A percentile compares a stretch with the other conserved stretches of the same genome.
phyloP scores from a whole-genome alignment of 2,888 invertebrate genomes.

The Spodoptera picta region DNA sequence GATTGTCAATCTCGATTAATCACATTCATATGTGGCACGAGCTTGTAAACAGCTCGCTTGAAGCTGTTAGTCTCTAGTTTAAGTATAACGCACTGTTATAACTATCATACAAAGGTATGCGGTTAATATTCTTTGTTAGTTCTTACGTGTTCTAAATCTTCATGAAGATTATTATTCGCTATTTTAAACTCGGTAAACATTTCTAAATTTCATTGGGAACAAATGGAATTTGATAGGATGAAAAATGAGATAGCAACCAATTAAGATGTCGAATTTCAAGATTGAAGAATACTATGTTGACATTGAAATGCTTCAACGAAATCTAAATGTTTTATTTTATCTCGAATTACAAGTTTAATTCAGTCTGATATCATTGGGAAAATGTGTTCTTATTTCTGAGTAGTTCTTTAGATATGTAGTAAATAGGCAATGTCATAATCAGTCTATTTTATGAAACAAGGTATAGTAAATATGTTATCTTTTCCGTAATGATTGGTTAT shows the following conservation, averaged over 20 bases:
- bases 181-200: background rate
- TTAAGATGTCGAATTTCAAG: constrained; percentile 16
- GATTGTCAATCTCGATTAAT: constrained; percentile 52
- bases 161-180: background rate
- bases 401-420: background rate
- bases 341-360: constrained; percentile 1
- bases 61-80: constrained; percentile 15
- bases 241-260: constrained; percentile 14
- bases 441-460: background rate
- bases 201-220: constrained; percentile 9
- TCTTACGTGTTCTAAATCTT: too few relatives aligned
- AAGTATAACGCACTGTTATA: constrained; percentile 33
- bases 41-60: constrained; percentile 23
- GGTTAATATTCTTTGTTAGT: constrained; percentile 5
- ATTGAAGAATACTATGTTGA: constrained; percentile 6
- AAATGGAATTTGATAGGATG: constrained; percentile 21
- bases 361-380: background rate
- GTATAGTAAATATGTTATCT: constrained; percentile 25
- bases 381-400: background rate
- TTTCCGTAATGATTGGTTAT: constrained; percentile 30
- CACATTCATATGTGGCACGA: constrained; percentile 30
- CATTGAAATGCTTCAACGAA: constrained; percentile 3
- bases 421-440: background rate
- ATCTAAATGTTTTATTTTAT: constrained; percentile 8
- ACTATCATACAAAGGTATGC: constrained; percentile 7